Percentiles rank a stretch among this genome's conserved stretches.
Evolutionary conservation across 2,888 invertebrate species (phyloP).

Genomic region (Vandiemenella viatica): DNA sequence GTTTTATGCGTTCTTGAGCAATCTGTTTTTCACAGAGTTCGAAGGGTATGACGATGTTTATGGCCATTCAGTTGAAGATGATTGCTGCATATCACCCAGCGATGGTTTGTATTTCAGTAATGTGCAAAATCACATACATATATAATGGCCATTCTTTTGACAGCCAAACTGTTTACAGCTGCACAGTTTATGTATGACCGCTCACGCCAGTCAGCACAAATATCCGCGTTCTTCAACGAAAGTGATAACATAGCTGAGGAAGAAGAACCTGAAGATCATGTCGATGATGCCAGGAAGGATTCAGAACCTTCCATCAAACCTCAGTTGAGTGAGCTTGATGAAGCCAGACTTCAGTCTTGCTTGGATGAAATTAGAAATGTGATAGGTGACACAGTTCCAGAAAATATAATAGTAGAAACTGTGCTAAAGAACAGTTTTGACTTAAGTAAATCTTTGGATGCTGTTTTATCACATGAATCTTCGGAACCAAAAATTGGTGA

Average conservation of each 20-base stretch:
- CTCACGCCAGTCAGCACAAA: constrained; percentile 31
- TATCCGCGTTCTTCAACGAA: constrained; percentile 51
- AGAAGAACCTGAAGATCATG: constrained; percentile 23
- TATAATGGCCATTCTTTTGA: too few species aligned
- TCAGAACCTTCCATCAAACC: constrained; percentile 33
- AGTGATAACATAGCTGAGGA: constrained; percentile 55
- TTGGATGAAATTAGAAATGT: constrained; percentile 67
- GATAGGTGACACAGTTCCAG: constrained; percentile 60
- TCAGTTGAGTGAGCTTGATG: constrained; percentile 46
- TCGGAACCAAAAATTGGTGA: constrained; percentile 18
- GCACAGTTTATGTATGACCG: constrained; percentile 77
- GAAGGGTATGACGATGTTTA: constrained; percentile 83
- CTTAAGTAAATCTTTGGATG: constrained; percentile 53
- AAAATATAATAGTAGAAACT: constrained; percentile 53
- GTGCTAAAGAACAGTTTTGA: constrained; percentile 59
- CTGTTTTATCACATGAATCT: constrained; percentile 37
- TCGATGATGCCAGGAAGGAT: constrained; percentile 16
- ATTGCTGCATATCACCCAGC: constrained; percentile 77
- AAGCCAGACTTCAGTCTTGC: constrained; percentile 64
- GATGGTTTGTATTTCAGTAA: constrained; percentile 34
- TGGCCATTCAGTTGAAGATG: constrained; percentile 88
- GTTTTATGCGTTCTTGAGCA: neutral
- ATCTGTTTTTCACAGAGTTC: constrained; percentile 45
- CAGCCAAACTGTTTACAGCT: constrained; percentile 31
- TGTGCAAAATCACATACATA: neutral